Base-by-base conservation (phyloP, 2,888 invertebrate species). In the Agelastica alni region DNA sequence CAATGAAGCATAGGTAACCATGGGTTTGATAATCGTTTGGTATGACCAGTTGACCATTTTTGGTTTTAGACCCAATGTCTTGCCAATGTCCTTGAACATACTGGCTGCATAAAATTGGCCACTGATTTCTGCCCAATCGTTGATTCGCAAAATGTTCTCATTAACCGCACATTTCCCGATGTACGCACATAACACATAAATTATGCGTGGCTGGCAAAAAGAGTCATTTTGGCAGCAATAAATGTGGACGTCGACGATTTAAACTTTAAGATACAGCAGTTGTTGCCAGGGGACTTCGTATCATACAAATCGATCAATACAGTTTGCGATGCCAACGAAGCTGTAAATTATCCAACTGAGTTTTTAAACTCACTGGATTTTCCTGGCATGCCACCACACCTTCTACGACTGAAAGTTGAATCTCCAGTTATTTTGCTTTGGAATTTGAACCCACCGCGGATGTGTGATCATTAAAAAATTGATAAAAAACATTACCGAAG, bases 51-150 rank as follows among this genome's bases (percentile, higher is more conserved):
- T n/a, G n/a, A n/a, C n/a, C n/a, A n/a, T n/a, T n/a, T n/a, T n/a
- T n/a, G n/a, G n/a, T n/a, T n/a, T n/a, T n/a, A n/a, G n/a, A n/a
- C n/a, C n/a, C n/a, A n/a, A n/a, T n/a, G n/a, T n/a, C n/a, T n/a
- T n/a, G n/a, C n/a, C n/a, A n/a, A n/a, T n/a, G n/a, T n/a, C n/a
- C n/a, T n/a, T n/a, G n/a, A n/a, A n/a, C n/a, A 36, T 47, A 37
- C 47, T 47, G 47, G 28, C 18, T 36, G 22, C 36, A 47, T 47
- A 36, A 47, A 47, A 36, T 47, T 47, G 17, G 36, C 16, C 12
- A 47, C 37, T 7, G 20, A 44, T 12, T 36, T 47, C 36, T 47
- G 47, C 47, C 18, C 26, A 47, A 36, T 47, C 47, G 22, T 37
- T 17, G 16, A 36, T 13, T 37, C 22, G 37, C 36, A 47, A 47